These are phyloP conservation scores for Spongilla lacustris DNA, from an alignment of 37 sponge, comb jelly and placozoan genomes.

Conservation along the genomic window DNA sequence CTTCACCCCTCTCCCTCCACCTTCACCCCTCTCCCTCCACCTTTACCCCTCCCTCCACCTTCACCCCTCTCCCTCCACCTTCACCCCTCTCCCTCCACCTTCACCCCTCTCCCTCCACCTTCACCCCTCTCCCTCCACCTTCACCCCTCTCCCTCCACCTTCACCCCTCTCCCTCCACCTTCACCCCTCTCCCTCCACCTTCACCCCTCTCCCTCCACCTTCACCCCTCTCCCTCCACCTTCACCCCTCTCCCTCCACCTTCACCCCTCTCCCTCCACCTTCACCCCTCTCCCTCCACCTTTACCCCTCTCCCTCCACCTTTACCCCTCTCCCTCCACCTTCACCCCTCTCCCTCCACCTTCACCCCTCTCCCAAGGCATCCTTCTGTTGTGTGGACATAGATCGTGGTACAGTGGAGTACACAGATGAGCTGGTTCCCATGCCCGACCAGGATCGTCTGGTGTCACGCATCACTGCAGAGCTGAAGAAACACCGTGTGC, in stretches of 20 bases:
- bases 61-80: constrained; percentile 5
- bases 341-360: neutral
- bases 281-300: constrained; percentile 7
- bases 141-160: too few relatives aligned
- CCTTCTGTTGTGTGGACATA: constrained; percentile 76
- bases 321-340: neutral
- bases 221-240: neutral
- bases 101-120: too few relatives aligned
- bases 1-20: neutral
- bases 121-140: too few relatives aligned
- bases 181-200: too few relatives aligned
- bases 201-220: neutral
- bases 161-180: too few relatives aligned
- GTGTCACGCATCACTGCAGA: constrained; percentile 26
- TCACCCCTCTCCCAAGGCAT: constrained; percentile 34
- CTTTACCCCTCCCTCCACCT: constrained; percentile 3
- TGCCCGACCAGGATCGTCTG: constrained; percentile 67
- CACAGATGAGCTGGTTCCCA: constrained; percentile 72
- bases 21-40: constrained; percentile 7
- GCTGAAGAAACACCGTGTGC: constrained; percentile 23
- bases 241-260: neutral
- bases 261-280: neutral
- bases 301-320: constrained; percentile 1
- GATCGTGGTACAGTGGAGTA: constrained; percentile 46
- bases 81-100: too few relatives aligned